These are phyloP conservation scores for Phymanthus crucifer DNA, from an alignment of 92 coral and sea anemone genomes.

Conservation along the genomic window DNA sequence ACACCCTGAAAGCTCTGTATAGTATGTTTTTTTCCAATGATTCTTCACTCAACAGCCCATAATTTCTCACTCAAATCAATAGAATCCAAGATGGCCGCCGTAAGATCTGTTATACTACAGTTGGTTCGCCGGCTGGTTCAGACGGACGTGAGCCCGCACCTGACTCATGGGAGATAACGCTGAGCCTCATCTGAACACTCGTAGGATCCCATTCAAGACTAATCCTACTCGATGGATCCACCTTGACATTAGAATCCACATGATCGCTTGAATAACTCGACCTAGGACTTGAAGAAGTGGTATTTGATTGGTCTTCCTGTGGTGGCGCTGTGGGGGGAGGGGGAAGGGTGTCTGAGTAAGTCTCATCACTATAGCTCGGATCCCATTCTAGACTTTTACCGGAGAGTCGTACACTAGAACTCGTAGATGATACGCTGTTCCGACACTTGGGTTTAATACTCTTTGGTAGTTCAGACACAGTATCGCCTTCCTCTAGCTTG, in stretches of 20 bases:
- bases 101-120: background rate
- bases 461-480: conserved; percentile 80
- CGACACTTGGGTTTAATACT: conserved; percentile 78
- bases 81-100: no score
- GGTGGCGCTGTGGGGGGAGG: conserved; percentile 91
- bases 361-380: conserved; percentile 71
- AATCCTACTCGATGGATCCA: conserved; percentile 77
- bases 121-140: background rate
- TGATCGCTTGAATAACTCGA: conserved; percentile 54
- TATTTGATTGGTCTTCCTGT: conserved; percentile 42
- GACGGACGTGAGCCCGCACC: conserved; percentile 38
- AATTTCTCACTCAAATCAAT: no score
- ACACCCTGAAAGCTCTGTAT: no score
- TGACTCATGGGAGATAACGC: conserved; percentile 87
- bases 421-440: conserved; percentile 71
- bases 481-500: conserved; percentile 86
- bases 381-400: conserved; percentile 94
- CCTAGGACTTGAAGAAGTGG: conserved; percentile 68
- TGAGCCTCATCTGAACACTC: conserved; percentile 94
- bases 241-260: conserved; percentile 66
- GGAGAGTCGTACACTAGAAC: conserved; percentile 68
- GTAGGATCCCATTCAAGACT: conserved; percentile 99
- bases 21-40: no score
- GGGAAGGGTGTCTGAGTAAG: conserved; percentile 85
- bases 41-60: no score